Evolutionary conservation across 1,140 invertebrate genomes (phyloP), one percentile per base, ranked within the genome.

Genomic region (Aphelinus atriplicis): DNA sequence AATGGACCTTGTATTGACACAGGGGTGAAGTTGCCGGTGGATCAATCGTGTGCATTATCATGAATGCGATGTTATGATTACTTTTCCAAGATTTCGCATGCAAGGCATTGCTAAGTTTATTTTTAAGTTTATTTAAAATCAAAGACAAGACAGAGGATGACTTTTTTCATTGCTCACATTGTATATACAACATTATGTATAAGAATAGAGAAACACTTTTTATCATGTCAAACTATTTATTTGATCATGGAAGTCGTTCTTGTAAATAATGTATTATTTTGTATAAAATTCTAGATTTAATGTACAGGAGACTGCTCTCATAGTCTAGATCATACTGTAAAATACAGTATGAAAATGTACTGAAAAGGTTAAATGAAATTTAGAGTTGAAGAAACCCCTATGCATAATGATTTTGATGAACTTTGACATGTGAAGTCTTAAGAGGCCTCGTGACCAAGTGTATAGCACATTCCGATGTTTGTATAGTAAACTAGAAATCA

Each of bases 211-310:
- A 26, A 26, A 26, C 26, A 26, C 26, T 26, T 26, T 26, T 26
- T 26, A 26, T 26, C 26, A 71, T 69, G 43, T 56, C 55, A 66
- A 70, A n/a, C 60, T n/a, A 74, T 61, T 71, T 65, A 70, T 72
- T 73, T 73, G 51, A 73, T 48, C 64, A 71, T 78, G 76, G 63
- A 67, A 62, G 77, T 74, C 63, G 74, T 66, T 68, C 60, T 71
- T 74, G 64, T 80, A 71, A 66, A 71, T 65, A 74, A 51, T 72
- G 65, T 77, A 66, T 43, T 69, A 72, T 74, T 71, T 68, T 78
- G 75, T 73, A 73, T 66, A 73, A 46, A 73, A 73, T 45, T 0
- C 48, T 77, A 73, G 69, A 58, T 77, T 43, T 73, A 73, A 69
- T 66, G 48, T 65, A 69, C 66, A 60, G 48, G 73, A 68, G 73